Percentiles rank a stretch among this genome's conserved stretches.
phyloP scores from a whole-genome alignment of 1,140 invertebrate genomes.

The Plutomurus gul region DNA sequence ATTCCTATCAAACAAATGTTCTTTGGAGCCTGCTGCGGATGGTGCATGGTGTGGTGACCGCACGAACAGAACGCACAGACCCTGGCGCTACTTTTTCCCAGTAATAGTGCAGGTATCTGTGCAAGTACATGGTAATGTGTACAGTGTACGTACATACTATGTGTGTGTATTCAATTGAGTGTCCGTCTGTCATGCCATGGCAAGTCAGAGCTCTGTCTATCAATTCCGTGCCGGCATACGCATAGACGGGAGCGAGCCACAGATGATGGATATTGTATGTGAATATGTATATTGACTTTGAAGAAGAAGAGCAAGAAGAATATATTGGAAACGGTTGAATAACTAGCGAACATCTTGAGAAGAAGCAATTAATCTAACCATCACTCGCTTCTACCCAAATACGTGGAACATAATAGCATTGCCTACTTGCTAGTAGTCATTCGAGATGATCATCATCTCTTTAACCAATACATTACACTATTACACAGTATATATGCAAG shows the following conservation, averaged over 20 bases:
- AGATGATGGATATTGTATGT: no score
- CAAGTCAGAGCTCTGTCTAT: not conserved
- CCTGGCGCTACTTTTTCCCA: conserved; percentile 15
- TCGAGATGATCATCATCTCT: no score
- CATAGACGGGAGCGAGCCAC: not conserved
- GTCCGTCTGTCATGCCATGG: conserved; percentile 18
- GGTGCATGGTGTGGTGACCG: conserved; percentile 2
- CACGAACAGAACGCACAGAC: not conserved
- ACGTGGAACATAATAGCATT: not conserved
- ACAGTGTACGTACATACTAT: no score
- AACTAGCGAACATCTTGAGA: conserved; percentile 12
- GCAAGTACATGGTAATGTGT: not conserved
- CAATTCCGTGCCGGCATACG: conserved; percentile 14
- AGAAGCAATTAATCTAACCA: conserved; percentile 35
- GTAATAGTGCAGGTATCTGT: no score
- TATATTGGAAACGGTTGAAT: conserved; percentile 28
- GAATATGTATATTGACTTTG: conserved; percentile 30
- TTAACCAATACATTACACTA: no score
- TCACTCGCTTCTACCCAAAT: not conserved
- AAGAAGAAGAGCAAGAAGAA: not conserved
- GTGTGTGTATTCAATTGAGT: conserved; percentile 18
- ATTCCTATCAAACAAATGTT: conserved; percentile 24
- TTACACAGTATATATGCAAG: no score
- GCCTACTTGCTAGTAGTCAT: no score
- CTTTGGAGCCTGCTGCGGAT: not conserved